Conservation (phyloP, 2,113 vertebrate species). For the Genyomyrus donnyi region DNA sequence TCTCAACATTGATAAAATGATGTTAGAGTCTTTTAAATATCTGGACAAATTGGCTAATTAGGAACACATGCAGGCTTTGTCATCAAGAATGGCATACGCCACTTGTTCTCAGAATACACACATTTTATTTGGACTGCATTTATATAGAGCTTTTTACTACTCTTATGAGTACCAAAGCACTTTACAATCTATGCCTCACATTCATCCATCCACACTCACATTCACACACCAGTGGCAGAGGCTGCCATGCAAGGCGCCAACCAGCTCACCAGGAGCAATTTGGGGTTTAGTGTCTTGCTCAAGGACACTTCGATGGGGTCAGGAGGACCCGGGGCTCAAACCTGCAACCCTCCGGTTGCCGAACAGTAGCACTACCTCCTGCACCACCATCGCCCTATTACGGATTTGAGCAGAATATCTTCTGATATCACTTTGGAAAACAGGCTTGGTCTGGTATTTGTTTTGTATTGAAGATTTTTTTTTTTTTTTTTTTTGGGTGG, state of each 20-base stretch:
- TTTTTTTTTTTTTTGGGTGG: background rate
- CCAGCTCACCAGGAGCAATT: too few relatives aligned
- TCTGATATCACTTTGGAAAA: background rate
- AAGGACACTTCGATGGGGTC: too few relatives aligned
- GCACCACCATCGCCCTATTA: background rate
- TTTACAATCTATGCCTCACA: too few relatives aligned
- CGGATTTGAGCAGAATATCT: background rate
- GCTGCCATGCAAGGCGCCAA: too few relatives aligned
- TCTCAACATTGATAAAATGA: background rate
- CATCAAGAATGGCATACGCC: background rate
- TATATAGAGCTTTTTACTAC: too few relatives aligned
- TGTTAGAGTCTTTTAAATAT: background rate
- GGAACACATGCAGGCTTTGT: background rate
- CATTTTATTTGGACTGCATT: background rate
- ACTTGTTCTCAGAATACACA: background rate
- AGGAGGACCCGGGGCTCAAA: too few relatives aligned
- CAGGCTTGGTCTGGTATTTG: background rate
- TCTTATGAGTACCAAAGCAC: too few relatives aligned
- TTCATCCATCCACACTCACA: too few relatives aligned
- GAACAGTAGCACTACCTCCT: too few relatives aligned
- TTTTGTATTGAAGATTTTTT: background rate
- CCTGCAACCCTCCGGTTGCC: too few relatives aligned
- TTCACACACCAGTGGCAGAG: too few relatives aligned
- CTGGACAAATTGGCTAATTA: background rate
- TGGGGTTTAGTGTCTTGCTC: too few relatives aligned